Conservation (phyloP, 2,888 invertebrate genomes). For the Lycocerus yunnanus region DNA sequence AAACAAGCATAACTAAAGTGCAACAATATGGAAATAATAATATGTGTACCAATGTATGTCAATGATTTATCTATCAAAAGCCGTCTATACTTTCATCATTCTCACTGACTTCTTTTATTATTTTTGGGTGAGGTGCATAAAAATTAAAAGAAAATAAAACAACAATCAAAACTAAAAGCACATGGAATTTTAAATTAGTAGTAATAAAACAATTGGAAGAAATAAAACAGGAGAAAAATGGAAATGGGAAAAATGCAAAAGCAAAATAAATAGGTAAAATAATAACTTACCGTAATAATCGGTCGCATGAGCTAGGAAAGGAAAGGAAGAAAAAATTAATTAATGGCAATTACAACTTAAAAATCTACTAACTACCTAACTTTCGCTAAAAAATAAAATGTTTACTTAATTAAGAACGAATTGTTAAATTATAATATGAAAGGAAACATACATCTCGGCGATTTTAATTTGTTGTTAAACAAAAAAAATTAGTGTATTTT, state of each 20-base stretch:
- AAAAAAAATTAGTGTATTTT: slow-evolving; percentile 3
- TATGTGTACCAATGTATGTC: slow-evolving; percentile 6
- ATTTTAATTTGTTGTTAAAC: not conserved
- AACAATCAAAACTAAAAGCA: slow-evolving; percentile 3
- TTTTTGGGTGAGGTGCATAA: not conserved
- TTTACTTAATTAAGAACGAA: not conserved
- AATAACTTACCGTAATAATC: slow-evolving; percentile 98
- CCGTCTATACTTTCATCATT: slow-evolving; percentile 6
- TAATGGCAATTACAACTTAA: slow-evolving; percentile 41
- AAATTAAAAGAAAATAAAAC: slow-evolving; percentile 5
- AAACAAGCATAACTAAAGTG: slow-evolving; percentile 20
- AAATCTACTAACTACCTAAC: slow-evolving; percentile 52
- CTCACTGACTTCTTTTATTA: slow-evolving; percentile 2
- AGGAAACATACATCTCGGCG: slow-evolving; percentile 36
- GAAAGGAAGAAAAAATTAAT: slow-evolving; percentile 52
- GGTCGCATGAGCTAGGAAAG: slow-evolving; percentile 86
- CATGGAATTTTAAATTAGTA: not conserved
- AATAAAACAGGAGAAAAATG: slow-evolving; percentile 27
- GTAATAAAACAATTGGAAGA: slow-evolving; percentile 3
- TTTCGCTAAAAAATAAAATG: slow-evolving; percentile 26
- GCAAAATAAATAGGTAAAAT: slow-evolving; percentile 57
- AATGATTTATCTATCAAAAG: slow-evolving; percentile 1
- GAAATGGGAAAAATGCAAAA: slow-evolving; percentile 36
- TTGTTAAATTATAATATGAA: slow-evolving; percentile 11
- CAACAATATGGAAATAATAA: slow-evolving; percentile 15